A percentile compares a stretch with the other conserved stretches of the same genome.
Evolutionary conservation across 2,113 vertebrate genomes (phyloP).

Genomic region (Carassius auratus): DNA sequence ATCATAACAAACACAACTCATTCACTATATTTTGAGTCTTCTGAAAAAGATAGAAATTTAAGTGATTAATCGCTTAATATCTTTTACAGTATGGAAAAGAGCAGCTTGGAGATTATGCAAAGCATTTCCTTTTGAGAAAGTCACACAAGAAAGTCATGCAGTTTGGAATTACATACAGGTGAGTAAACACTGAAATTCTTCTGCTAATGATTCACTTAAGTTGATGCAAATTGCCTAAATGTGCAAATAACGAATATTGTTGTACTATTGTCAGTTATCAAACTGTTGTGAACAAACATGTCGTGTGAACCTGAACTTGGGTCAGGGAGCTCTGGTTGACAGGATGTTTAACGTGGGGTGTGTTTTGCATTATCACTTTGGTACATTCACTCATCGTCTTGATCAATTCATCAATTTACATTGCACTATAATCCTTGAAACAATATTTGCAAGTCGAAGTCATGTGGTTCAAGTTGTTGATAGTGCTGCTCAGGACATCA

Average conservation of each 20-base stretch:
- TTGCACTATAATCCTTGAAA: constrained; percentile 70
- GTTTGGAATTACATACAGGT: not conserved
- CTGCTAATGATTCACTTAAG: not conserved
- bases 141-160: not conserved
- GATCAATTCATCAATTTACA: constrained; percentile 75
- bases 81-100: not conserved
- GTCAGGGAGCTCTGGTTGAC: constrained; percentile 51
- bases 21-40: no score
- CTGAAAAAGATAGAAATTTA: not conserved
- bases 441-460: constrained; percentile 74
- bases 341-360: constrained; percentile 52
- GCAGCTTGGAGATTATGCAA: not conserved
- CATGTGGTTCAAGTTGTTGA: constrained; percentile 49
- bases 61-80: not conserved
- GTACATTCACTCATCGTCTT: constrained; percentile 72
- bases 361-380: constrained; percentile 67
- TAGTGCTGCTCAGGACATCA: not conserved
- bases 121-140: not conserved
- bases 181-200: not conserved
- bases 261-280: not conserved
- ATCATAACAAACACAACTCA: no score
- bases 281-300: constrained; percentile 20
- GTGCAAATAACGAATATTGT: not conserved
- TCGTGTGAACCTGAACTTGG: constrained; percentile 43
- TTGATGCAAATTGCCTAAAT: not conserved